Evolutionary conservation across 2,797 vertebrate genomes (phyloP), one percentile per base, ranked within the genome.

Genomic region (Avahi laniger): DNA sequence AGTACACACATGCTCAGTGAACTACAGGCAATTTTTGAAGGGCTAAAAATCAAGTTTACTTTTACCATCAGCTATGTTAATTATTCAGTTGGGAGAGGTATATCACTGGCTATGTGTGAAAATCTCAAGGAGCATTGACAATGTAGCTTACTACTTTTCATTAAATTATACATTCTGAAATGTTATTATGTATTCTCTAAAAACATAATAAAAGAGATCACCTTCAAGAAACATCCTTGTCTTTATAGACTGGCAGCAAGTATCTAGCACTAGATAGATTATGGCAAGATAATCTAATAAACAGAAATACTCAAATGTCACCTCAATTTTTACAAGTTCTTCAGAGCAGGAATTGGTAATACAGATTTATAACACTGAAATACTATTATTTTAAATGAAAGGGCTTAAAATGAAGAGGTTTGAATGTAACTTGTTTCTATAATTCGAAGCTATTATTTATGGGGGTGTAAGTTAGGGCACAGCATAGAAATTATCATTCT

Each of bases 281-380:
- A 79, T 8, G 78, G 41, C n/a, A 86, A 95, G 59, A 78, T 92
- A 78, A 94, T 76, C 17, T 80, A 96, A 85, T 82, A 91, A 80
- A 88, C 12, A 85, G 12, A 93, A 89, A 89, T 70, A 89, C 20
- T 75, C 52, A 89, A 93, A 81, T 94, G 72, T 83, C 17, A 72
- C 20, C 54, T 17, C 35, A 65, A 50, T 63, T 63, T 95, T 38
- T 79, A 22, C 76, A 89, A 84, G 50, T 35, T 94, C 61, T 48
- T 95, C 86, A 83, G 20, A 96, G 70, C 72, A 97, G 30, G 92
- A 87, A 87, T 50, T 94, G 38, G 33, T 78, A 72, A 30, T 41
- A 83, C 12, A 70, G 20, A 30, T 78, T 91, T 83, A 61, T 73
- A 59, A 41, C 73, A 76, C 69, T 67, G 80, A 91, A 41, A 78